These are phyloP conservation scores for Dreissena polymorpha DNA, from an alignment of 1,140 invertebrate species.

Conservation along the genomic window DNA sequence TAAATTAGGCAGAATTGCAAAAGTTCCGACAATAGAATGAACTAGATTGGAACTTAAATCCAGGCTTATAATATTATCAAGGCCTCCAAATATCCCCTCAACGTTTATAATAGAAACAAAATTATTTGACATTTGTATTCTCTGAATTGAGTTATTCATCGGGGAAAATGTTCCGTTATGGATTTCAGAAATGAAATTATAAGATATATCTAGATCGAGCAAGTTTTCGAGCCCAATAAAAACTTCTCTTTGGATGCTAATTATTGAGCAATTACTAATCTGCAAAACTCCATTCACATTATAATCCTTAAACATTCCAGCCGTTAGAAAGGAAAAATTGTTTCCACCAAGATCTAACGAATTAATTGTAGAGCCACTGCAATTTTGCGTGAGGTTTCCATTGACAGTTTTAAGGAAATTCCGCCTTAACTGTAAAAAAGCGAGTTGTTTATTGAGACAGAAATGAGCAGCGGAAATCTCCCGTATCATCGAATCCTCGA, in stretches of 20 bases:
- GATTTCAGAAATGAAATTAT: constrained; percentile 8
- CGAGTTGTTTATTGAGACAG: constrained; percentile 1
- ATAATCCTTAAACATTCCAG: no score
- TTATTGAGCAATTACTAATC: constrained; percentile 29
- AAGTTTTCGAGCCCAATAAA: constrained; percentile 26
- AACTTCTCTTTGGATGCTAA: neutral
- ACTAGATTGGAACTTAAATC: constrained; percentile 12
- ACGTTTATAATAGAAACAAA: no score
- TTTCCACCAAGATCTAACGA: constrained; percentile 22
- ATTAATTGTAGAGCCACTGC: neutral
- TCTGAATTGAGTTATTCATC: neutral
- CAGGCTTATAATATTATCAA: no score
- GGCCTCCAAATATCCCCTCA: no score
- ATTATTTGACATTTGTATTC: constrained; percentile 17
- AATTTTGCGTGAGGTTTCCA: neutral
- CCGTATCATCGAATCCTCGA: neutral
- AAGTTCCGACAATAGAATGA: constrained; percentile 10
- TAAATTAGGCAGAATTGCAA: neutral
- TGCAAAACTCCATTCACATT: no score
- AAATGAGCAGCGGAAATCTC: neutral
- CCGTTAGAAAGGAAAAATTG: neutral
- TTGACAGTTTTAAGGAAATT: no score
- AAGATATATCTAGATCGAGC: neutral
- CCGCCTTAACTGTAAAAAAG: constrained; percentile 3
- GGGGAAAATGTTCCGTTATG: neutral